phyloP scores from a whole-genome alignment of 2,888 invertebrate genomes.

The Drosophila demipolita region DNA sequence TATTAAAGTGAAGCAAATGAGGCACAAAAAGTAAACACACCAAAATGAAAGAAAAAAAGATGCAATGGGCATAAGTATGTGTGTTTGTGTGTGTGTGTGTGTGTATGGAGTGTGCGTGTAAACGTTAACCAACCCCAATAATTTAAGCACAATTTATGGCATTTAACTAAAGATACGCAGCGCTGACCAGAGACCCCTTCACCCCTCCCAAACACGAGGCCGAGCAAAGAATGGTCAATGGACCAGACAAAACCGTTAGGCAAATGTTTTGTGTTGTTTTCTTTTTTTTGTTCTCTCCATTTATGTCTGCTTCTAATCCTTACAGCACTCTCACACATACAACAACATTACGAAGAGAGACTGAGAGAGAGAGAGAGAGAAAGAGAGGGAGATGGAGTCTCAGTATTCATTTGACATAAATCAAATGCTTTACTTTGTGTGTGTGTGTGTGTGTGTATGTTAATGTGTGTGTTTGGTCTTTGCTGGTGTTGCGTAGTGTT shows the following conservation, averaged over 20 bases:
- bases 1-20: constrained; percentile 69
- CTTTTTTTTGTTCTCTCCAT: constrained; percentile 18
- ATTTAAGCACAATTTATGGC: constrained; percentile 80
- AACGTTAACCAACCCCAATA: constrained; percentile 77
- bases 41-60: constrained; percentile 51
- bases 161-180: constrained; percentile 75
- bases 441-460: constrained; percentile 20
- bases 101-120: constrained; percentile 16
- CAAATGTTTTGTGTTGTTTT: constrained; percentile 62
- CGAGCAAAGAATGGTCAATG: constrained; percentile 65
- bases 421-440: constrained; percentile 63
- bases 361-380: constrained; percentile 2
- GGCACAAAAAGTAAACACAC: constrained; percentile 56
- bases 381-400: constrained; percentile 24
- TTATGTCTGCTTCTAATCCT: constrained; percentile 68
- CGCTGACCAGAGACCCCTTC: constrained; percentile 37
- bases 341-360: no score
- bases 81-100: constrained; percentile 11
- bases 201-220: background rate
- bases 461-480: constrained; percentile 32
- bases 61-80: constrained; percentile 6
- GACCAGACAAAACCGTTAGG: constrained; percentile 59
- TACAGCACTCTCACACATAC: constrained; percentile 44
- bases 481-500: constrained; percentile 67
- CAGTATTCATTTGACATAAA: constrained; percentile 70